These are phyloP conservation scores for Labia minor DNA, from an alignment of 2,888 invertebrate genomes.

Conservation along the genomic window DNA sequence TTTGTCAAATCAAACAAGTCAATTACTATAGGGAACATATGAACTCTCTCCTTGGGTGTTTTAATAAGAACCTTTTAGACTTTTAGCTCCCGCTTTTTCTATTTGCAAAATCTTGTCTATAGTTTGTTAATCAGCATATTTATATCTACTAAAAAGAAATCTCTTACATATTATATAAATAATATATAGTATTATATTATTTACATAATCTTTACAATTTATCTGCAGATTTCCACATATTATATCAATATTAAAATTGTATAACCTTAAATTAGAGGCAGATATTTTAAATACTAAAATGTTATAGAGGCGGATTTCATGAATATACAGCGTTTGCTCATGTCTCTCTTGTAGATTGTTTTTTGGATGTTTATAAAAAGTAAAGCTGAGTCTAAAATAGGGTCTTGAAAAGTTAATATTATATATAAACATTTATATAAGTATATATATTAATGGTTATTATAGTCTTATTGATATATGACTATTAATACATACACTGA, in stretches of 20 bases:
- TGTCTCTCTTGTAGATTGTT: slow-evolving; percentile 2
- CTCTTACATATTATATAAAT: neutral
- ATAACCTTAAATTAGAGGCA: neutral
- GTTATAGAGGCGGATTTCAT: slow-evolving; percentile 5
- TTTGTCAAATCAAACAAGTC: slow-evolving; percentile 46
- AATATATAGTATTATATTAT: neutral
- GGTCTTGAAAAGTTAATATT: neutral
- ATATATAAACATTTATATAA: neutral
- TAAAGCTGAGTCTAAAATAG: neutral
- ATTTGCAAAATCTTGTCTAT: slow-evolving; percentile 4
- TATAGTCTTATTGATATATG: neutral
- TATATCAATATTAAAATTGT: neutral
- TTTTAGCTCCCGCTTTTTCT: slow-evolving; percentile 4
- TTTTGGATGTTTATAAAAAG: slow-evolving; percentile 4
- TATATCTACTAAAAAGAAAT: neutral
- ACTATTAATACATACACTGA: slow-evolving; percentile 8
- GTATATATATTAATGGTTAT: neutral
- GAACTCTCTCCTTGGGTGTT: slow-evolving; percentile 20
- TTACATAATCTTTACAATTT: neutral
- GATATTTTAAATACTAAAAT: slow-evolving; percentile 13
- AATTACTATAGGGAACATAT: slow-evolving; percentile 73
- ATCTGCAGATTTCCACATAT: neutral
- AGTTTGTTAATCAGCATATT: slow-evolving; percentile 13
- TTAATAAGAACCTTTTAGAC: slow-evolving; percentile 17
- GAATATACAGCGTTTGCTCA: slow-evolving; percentile 7